These are phyloP conservation scores for Drosophila tristis DNA, from an alignment of 1,140 invertebrate genomes.

Conservation along the genomic window DNA sequence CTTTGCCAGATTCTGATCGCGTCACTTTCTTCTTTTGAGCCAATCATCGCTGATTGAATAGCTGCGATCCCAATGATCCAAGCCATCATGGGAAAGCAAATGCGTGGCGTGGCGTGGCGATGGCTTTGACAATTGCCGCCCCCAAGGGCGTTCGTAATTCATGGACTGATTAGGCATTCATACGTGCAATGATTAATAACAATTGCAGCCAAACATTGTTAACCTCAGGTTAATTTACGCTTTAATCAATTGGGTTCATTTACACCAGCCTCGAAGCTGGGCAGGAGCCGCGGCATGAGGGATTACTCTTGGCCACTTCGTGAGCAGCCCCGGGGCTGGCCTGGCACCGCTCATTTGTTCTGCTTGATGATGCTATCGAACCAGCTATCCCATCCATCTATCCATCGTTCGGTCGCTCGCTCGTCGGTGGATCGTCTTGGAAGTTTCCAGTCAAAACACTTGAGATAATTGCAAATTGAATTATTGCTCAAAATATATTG, in stretches of 20 bases:
- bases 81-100: slow-evolving; percentile 60
- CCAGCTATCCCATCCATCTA: slow-evolving; percentile 8
- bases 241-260: slow-evolving; percentile 83
- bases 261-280: slow-evolving; percentile 51
- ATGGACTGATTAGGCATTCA: slow-evolving; percentile 81
- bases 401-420: background rate
- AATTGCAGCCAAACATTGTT: slow-evolving; percentile 78
- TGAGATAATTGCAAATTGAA: slow-evolving; percentile 82
- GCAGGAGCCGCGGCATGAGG: background rate
- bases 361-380: slow-evolving; percentile 62
- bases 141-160: slow-evolving; percentile 66
- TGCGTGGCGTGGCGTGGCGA: slow-evolving; percentile 16
- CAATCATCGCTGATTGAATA: slow-evolving; percentile 79
- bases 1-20: slow-evolving; percentile 48
- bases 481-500: slow-evolving; percentile 82
- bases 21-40: slow-evolving; percentile 58
- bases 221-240: slow-evolving; percentile 82
- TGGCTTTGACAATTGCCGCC: slow-evolving; percentile 71
- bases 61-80: slow-evolving; percentile 31
- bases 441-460: slow-evolving; percentile 72
- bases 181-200: slow-evolving; percentile 79
- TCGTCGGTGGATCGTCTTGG: slow-evolving; percentile 42
- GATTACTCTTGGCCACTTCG: slow-evolving; percentile 27
- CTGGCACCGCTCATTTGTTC: slow-evolving; percentile 65
- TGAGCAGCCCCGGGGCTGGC: slow-evolving; percentile 45